Conservation (phyloP, 2,888 invertebrate species). For the Ptilodon capucinus region DNA sequence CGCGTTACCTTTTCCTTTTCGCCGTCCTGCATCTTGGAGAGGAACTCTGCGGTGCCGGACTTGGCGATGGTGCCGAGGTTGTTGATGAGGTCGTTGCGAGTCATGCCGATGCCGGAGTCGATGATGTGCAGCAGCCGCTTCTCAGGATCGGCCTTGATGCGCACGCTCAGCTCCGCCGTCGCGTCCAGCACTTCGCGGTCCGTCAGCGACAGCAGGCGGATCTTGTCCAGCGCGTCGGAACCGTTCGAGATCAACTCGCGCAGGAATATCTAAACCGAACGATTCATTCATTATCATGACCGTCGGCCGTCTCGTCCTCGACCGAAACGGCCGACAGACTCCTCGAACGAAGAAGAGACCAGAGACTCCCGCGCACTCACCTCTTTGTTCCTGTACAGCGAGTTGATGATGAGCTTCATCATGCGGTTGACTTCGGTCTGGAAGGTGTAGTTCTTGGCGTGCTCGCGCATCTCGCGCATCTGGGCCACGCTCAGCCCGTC, state of each 20-base stretch:
- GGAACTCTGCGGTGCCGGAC: constrained; percentile 98
- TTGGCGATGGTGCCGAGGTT: constrained; percentile 99
- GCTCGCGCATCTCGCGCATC: constrained; percentile 94
- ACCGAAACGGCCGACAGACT: neutral
- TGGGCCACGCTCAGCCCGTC: constrained; percentile 98
- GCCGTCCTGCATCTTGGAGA: constrained; percentile 92
- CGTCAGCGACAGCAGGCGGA: constrained; percentile 95
- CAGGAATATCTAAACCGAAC: constrained; percentile 90
- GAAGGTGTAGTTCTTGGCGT: constrained; percentile 94
- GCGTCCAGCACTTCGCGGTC: constrained; percentile 90
- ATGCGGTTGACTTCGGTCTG: constrained; percentile 99
- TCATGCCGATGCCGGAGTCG: constrained; percentile 99
- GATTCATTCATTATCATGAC: constrained; percentile 1
- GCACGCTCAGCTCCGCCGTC: constrained; percentile 92
- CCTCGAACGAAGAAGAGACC: neutral
- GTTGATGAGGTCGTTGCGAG: constrained; percentile 94
- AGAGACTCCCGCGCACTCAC: no score
- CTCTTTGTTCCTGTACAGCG: constrained; percentile 99
- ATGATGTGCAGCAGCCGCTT: constrained; percentile 95
- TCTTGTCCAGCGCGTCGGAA: constrained; percentile 99
- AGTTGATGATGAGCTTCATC: constrained; percentile 99
- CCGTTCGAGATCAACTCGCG: constrained; percentile 99
- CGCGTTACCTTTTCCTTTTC: constrained; percentile 49
- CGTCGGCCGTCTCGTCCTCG: neutral
- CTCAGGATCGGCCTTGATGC: constrained; percentile 97